Evolutionary conservation across 1,140 invertebrate genomes (phyloP).

Genomic region (Trachymyrmex cornetzi): DNA sequence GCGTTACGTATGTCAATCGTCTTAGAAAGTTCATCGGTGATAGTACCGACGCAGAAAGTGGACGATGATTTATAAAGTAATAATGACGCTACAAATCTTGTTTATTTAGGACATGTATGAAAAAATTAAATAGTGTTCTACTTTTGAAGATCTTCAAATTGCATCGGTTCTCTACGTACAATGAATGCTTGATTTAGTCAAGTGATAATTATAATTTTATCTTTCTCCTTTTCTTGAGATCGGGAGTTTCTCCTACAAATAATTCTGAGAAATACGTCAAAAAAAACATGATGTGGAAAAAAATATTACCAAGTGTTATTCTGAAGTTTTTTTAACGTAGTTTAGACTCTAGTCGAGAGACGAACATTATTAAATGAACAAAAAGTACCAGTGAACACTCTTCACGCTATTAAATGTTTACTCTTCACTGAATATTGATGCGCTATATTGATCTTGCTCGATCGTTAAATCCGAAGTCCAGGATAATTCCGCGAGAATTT

Average conservation of each 20-base stretch:
- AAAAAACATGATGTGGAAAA: too few species aligned
- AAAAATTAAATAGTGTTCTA: neutral
- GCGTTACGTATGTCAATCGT: constrained; percentile 45
- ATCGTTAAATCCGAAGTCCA: constrained; percentile 23
- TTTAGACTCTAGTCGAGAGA: neutral
- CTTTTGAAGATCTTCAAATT: neutral
- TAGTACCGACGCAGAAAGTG: constrained; percentile 28
- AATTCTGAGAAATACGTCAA: neutral
- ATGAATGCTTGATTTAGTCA: neutral
- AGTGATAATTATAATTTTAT: neutral
- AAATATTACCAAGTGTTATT: neutral
- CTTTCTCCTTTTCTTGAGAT: neutral
- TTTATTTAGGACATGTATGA: neutral
- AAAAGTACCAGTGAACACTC: neutral
- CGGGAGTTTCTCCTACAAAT: neutral
- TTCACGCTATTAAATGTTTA: constrained; percentile 13
- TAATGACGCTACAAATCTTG: neutral
- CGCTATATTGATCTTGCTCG: neutral
- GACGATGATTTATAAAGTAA: neutral
- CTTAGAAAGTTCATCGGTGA: constrained; percentile 43
- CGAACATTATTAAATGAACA: neutral
- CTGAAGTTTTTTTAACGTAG: neutral
- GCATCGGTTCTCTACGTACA: neutral
- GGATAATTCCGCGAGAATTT: neutral
- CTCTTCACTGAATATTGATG: constrained; percentile 5